phyloP scores from a whole-genome alignment of 2,797 vertebrate species.

The Clarias fuscus region DNA sequence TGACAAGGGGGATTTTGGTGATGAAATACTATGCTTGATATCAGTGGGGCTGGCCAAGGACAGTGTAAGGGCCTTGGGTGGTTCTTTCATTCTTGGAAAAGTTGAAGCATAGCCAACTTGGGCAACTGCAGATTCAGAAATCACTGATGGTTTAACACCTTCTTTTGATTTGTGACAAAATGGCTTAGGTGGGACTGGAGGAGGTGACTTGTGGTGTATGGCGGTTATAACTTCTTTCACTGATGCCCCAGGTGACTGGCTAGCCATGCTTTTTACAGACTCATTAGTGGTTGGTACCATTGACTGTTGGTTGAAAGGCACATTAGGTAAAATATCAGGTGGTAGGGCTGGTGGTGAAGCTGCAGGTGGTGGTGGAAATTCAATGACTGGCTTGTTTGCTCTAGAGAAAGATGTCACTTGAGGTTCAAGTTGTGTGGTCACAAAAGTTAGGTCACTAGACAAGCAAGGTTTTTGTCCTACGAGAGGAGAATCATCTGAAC shows the following conservation, averaged over 20 bases:
- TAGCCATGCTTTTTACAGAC: slow-evolving; percentile 51
- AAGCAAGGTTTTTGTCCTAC: slow-evolving; percentile 10
- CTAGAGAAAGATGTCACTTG: slow-evolving; percentile 43
- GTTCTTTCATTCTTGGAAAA: slow-evolving; percentile 80
- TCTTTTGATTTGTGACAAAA: slow-evolving; percentile 85
- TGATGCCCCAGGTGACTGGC: slow-evolving; percentile 58
- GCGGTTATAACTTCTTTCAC: slow-evolving; percentile 59
- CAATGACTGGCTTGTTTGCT: slow-evolving; percentile 51
- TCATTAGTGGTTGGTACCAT: slow-evolving; percentile 57
- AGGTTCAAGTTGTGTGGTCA: slow-evolving; percentile 28
- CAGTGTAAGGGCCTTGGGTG: slow-evolving; percentile 84
- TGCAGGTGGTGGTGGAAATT: slow-evolving; percentile 63
- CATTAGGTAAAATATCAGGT: slow-evolving; percentile 72
- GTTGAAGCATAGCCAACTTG: slow-evolving; percentile 73
- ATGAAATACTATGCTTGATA: slow-evolving; percentile 78
- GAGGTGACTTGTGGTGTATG: slow-evolving; percentile 78
- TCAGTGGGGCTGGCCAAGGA: slow-evolving; percentile 84
- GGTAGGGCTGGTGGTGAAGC: slow-evolving; percentile 59
- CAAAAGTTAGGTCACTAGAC: slow-evolving; percentile 15
- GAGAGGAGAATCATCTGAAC: slow-evolving; percentile 53
- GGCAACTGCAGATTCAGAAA: slow-evolving; percentile 72
- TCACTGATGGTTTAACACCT: slow-evolving; percentile 71
- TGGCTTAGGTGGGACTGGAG: slow-evolving; percentile 95
- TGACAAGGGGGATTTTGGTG: slow-evolving; percentile 92
- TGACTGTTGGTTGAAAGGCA: slow-evolving; percentile 70